A percentile compares a stretch with the other conserved stretches of the same genome.
Conservation (phyloP, 2,113 vertebrate species). For the Actenoides lindsayi region DNA sequence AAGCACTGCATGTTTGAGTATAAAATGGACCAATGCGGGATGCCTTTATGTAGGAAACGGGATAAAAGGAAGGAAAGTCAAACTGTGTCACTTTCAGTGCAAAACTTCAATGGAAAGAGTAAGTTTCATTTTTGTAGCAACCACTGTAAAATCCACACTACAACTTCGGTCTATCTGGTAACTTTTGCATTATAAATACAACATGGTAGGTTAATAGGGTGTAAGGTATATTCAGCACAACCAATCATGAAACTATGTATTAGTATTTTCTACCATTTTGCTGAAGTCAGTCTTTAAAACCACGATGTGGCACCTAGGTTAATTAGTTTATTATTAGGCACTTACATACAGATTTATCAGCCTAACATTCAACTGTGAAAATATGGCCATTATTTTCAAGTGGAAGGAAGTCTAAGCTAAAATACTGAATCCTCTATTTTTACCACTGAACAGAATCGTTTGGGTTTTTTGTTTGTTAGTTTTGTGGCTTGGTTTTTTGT, state of each 20-base stretch:
- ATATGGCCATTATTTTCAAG: conserved; percentile 5
- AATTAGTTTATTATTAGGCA: background rate
- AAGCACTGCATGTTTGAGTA: conserved; percentile 16
- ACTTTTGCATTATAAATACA: conserved; percentile 50
- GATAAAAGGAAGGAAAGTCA: conserved; percentile 62
- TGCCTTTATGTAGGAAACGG: conserved; percentile 26
- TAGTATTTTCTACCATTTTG: conserved; percentile 11
- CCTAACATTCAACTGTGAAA: background rate
- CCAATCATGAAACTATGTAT: conserved; percentile 23
- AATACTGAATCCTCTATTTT: background rate
- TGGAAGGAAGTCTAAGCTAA: background rate
- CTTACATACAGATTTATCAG: background rate
- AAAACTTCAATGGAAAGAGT: conserved; percentile 72
- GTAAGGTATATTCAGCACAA: background rate
- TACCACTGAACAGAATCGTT: background rate
- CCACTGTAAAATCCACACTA: conserved; percentile 63
- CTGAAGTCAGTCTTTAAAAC: background rate
- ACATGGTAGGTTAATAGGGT: background rate
- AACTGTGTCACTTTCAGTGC: conserved; percentile 73
- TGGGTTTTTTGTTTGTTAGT: background rate
- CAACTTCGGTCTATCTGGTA: conserved; percentile 63
- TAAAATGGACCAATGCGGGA: background rate
- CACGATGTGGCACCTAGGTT: background rate
- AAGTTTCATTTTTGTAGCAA: conserved; percentile 66
- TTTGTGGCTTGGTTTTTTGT: too few relatives aligned